A percentile compares a stretch with the other conserved stretches of the same genome.
phyloP scores from a whole-genome alignment of 2,888 invertebrate species.

The Callinectes sapidus region DNA sequence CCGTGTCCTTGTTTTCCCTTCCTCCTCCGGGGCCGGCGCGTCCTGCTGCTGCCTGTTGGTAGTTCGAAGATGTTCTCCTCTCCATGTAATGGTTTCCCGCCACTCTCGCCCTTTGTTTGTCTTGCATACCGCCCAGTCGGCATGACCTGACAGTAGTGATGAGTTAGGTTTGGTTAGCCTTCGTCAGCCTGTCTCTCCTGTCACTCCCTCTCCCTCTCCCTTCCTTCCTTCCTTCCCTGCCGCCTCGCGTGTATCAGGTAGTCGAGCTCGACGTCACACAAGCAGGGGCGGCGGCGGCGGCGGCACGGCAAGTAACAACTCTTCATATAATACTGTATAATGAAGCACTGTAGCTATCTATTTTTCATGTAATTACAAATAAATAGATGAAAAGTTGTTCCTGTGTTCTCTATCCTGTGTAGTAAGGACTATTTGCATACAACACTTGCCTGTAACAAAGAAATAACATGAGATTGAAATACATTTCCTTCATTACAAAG shows the following conservation, averaged over 20 bases:
- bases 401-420: not conserved
- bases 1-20: not conserved
- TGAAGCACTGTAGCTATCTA: constrained; percentile 61
- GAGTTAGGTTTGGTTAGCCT: not conserved
- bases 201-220: not conserved
- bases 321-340: constrained; percentile 47
- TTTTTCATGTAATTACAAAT: constrained; percentile 60
- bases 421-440: not conserved
- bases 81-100: not conserved
- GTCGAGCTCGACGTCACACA: constrained; percentile 12
- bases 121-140: not conserved
- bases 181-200: not conserved
- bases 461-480: too few relatives aligned
- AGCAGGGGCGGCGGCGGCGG: not conserved
- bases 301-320: constrained; percentile 30
- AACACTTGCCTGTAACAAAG: too few relatives aligned
- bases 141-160: not conserved
- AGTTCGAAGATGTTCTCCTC: not conserved
- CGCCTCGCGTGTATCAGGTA: constrained; percentile 35
- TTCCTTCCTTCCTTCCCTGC: not conserved
- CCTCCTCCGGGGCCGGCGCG: not conserved
- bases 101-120: not conserved
- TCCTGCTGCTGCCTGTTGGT: not conserved
- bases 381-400: constrained; percentile 43
- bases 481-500: too few relatives aligned